Conservation (phyloP, 1,140 invertebrate genomes). For the Drosophila bipectinata region DNA sequence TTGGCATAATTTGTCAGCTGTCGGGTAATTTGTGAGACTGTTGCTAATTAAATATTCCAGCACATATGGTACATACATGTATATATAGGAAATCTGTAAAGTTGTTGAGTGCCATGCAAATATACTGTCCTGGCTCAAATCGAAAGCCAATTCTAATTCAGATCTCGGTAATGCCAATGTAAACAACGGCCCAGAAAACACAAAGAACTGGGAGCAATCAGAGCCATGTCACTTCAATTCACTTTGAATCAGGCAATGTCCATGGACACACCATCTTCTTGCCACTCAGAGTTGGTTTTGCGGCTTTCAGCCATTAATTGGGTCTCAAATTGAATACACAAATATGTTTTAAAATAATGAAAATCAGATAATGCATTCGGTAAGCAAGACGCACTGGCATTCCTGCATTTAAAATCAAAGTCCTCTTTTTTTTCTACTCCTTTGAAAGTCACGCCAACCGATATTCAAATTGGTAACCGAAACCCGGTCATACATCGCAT, state of each 20-base stretch:
- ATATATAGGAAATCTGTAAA: slow-evolving; percentile 41
- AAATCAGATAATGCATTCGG: background rate
- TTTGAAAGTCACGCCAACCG: slow-evolving; percentile 17
- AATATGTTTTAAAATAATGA: background rate
- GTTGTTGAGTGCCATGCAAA: slow-evolving; percentile 57
- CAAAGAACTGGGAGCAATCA: slow-evolving; percentile 33
- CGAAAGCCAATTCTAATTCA: slow-evolving; percentile 35
- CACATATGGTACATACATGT: slow-evolving; percentile 11
- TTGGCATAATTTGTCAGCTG: slow-evolving; percentile 68
- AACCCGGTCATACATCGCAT: slow-evolving; percentile 45
- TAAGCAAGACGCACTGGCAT: background rate
- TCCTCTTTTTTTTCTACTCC: background rate
- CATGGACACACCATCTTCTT: slow-evolving; percentile 24
- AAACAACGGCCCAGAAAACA: slow-evolving; percentile 40
- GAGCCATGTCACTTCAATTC: slow-evolving; percentile 11
- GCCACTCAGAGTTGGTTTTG: slow-evolving; percentile 10
- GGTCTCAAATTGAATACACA: background rate
- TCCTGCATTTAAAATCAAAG: background rate
- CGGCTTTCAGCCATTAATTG: slow-evolving; percentile 24
- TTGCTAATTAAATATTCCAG: slow-evolving; percentile 62
- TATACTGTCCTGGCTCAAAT: slow-evolving; percentile 23
- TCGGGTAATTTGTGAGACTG: slow-evolving; percentile 59
- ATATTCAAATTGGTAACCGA: slow-evolving; percentile 51
- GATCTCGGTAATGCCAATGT: slow-evolving; percentile 6
- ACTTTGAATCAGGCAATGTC: slow-evolving; percentile 35